Evolutionary conservation across 2,113 vertebrate species (phyloP).

Genomic region (Anhinga rufa): DNA sequence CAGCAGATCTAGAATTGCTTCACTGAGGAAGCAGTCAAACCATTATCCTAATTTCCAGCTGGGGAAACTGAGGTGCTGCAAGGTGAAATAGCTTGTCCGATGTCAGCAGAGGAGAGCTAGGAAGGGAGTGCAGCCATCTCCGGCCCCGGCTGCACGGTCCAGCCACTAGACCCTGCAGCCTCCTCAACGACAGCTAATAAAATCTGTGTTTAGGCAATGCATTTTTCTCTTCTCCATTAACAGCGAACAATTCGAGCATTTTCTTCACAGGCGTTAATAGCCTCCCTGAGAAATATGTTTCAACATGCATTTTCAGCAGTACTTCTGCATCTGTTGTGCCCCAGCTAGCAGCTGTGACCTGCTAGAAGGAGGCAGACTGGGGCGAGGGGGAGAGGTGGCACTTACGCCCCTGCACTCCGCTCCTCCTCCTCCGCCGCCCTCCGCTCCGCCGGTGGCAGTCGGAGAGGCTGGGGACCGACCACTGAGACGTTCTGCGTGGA

Average conservation of each 20-base stretch:
- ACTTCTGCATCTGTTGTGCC: not conserved
- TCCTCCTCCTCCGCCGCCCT: not conserved
- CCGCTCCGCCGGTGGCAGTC: not conserved
- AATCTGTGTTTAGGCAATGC: not conserved
- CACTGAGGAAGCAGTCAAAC: not conserved
- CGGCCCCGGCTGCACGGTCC: not conserved
- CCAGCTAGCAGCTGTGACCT: conserved; percentile 24
- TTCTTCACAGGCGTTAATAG: conserved; percentile 52
- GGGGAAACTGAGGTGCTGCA: not conserved
- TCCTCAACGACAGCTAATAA: not conserved
- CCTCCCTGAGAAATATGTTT: conserved; percentile 53
- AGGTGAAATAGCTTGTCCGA: not conserved
- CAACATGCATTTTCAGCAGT: conserved; percentile 21
- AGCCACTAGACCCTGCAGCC: not conserved
- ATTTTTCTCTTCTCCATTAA: conserved; percentile 31
- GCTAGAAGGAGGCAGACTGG: not conserved
- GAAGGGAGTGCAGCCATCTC: not conserved
- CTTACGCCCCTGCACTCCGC: not conserved
- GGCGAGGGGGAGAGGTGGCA: not conserved
- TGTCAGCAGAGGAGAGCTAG: not conserved
- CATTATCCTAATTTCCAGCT: not conserved
- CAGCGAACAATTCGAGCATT: conserved; percentile 37
- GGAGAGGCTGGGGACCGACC: not conserved
- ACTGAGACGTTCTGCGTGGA: not conserved
- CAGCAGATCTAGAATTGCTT: not conserved